Conservation (phyloP, 2,888 invertebrate species). For the Atherix ibis region DNA sequence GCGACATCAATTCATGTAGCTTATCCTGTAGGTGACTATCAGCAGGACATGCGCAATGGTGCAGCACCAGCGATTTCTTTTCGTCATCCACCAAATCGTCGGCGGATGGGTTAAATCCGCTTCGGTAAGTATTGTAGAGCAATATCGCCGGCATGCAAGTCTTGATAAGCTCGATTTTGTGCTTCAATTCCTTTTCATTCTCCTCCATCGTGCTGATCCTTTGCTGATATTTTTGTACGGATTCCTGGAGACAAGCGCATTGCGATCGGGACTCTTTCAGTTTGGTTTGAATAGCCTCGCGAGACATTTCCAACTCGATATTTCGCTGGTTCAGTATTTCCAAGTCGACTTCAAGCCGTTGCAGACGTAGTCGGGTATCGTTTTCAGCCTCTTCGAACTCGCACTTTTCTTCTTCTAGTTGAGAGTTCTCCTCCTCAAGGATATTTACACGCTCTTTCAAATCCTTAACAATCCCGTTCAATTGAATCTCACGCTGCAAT, state of each 20-base stretch:
- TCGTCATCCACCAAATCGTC: conserved; percentile 15
- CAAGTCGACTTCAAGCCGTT: conserved; percentile 45
- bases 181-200: conserved; percentile 35
- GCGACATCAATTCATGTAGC: conserved; percentile 10
- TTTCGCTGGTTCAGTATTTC: conserved; percentile 37
- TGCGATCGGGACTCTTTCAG: conserved; percentile 35
- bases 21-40: conserved; percentile 5
- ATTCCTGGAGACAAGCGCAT: conserved; percentile 35
- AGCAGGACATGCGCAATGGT: not conserved
- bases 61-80: not conserved
- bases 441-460: conserved; percentile 36
- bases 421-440: conserved; percentile 45
- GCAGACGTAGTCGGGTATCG: conserved; percentile 39
- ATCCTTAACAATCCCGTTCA: conserved; percentile 34
- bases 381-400: conserved; percentile 63
- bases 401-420: conserved; percentile 53
- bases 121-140: conserved; percentile 38
- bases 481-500: conserved; percentile 43
- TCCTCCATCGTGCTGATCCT: conserved; percentile 36
- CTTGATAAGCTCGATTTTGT: conserved; percentile 41
- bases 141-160: conserved; percentile 46
- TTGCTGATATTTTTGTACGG: conserved; percentile 40
- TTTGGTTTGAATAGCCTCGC: conserved; percentile 42
- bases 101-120: not conserved
- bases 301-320: conserved; percentile 39